These are phyloP conservation scores for Ambastaia sidthimunki DNA, from an alignment of 2,797 vertebrate species.

Conservation along the genomic window DNA sequence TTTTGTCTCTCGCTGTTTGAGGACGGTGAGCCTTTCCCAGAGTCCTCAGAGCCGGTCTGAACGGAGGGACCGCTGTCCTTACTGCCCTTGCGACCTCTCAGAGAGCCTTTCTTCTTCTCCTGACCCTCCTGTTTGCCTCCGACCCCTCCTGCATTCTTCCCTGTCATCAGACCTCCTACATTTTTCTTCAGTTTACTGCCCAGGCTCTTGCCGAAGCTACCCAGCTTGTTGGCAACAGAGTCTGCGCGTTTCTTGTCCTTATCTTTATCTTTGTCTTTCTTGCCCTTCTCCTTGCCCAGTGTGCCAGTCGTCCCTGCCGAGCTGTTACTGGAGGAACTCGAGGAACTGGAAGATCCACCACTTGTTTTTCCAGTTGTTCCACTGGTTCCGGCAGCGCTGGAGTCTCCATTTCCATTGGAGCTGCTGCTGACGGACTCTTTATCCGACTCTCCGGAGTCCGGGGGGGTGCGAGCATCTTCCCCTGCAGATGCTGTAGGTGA, in stretches of 20 bases:
- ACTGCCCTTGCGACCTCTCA: conserved; percentile 85
- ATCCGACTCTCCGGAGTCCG: conserved; percentile 93
- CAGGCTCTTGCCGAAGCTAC: conserved; percentile 94
- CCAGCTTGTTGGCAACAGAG: conserved; percentile 95
- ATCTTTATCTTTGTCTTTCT: conserved; percentile 74
- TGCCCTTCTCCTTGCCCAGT: conserved; percentile 71
- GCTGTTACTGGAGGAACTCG: conserved; percentile 75
- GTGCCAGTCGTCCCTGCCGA: conserved; percentile 61
- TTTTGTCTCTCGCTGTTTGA: conserved; percentile 71
- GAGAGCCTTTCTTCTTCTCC: conserved; percentile 90
- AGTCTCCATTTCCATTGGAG: conserved; percentile 85
- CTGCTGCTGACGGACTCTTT: conserved; percentile 97
- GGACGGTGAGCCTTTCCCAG: conserved; percentile 74
- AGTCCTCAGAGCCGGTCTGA: conserved; percentile 77
- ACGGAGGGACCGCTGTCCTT: conserved; percentile 80
- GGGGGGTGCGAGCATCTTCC: conserved; percentile 88
- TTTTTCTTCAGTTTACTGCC: conserved; percentile 96
- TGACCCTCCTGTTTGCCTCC: conserved; percentile 74
- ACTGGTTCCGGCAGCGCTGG: conserved; percentile 58
- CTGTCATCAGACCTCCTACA: conserved; percentile 92
- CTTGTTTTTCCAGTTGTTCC: conserved; percentile 70
- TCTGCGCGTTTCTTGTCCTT: conserved; percentile 91
- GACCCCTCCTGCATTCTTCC: conserved; percentile 72
- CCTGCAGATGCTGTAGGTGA: conserved; percentile 92
- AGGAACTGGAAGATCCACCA: conserved; percentile 74